Base-by-base conservation (phyloP, 2,888 invertebrate genomes). In the Philonicus albiceps region DNA sequence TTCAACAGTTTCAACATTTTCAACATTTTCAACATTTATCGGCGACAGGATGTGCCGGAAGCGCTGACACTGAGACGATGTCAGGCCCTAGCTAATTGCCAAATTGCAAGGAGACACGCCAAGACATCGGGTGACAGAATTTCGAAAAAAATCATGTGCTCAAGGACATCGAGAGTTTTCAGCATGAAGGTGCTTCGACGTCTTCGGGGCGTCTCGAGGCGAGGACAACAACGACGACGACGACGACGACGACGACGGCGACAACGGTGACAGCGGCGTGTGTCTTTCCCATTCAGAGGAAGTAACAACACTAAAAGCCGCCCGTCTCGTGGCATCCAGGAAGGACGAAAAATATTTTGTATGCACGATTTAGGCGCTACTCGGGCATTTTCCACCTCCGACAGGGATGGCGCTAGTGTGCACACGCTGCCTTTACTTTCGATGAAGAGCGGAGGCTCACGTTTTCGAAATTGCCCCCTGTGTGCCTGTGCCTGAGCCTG, bases 221-320 rank as follows among this genome's bases (percentile, higher is more conserved):
- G 43, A 37, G 8, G 11, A 37, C 37, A 2, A 43, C 40, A 13
- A 37, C 6, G 37, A 37, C 37, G 37, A 43, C 40, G 11, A 40
- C 13, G 40, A 43, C 11, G 16, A 43, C 16, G 40, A 11, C 16
- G 80, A 80, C 27, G 80, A 27, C 76, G 87, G 13, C 74, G 43
- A n/a, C 19, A 13, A 34, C 30, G 30, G 16, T 13, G 84, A 84
- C 84, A 30, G 22, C 84, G 40, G 30, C 55, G 75, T 85, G 55
- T 86, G 75, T 87, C 88, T 87, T 87, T 83, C 83, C 88, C 86
- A 88, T 86, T 86, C 87, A 87, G 83, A 88, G 88, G 88, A 88
- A 88, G 88, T 88, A 87, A 86, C 88, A 87, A 88, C 88, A 88
- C 88, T 88, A 87, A 88, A 85, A 86, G 83, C 85, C 83, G 85